phyloP scores from a whole-genome alignment of 2,888 invertebrate genomes.

The Disparrhopalites patrizii region DNA sequence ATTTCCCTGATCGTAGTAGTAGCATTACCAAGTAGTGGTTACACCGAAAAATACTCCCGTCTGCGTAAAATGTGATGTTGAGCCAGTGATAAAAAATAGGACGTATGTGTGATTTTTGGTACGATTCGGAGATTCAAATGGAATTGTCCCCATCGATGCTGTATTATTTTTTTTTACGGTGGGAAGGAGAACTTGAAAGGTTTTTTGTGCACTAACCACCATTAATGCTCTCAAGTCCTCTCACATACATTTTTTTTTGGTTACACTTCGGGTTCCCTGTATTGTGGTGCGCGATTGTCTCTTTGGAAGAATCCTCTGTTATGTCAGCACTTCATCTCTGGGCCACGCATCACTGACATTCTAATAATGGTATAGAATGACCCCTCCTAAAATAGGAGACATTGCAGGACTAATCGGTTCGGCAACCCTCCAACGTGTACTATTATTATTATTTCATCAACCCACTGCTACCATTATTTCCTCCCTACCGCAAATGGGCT shows the following conservation, averaged over 20 bases:
- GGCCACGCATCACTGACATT: background rate
- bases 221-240: too few species aligned
- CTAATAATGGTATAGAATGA: constrained; percentile 9
- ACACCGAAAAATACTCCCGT: too few species aligned
- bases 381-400: background rate
- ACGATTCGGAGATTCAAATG: constrained; percentile 2
- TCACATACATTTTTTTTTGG: too few species aligned
- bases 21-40: too few species aligned
- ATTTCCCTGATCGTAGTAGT: too few species aligned
- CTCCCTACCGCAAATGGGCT: too few species aligned
- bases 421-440: background rate
- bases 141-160: too few species aligned
- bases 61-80: constrained; percentile 13
- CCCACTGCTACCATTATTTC: too few species aligned
- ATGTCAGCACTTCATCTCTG: constrained; percentile 6
- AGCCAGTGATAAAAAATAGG: constrained; percentile 17
- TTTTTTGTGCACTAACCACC: too few species aligned
- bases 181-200: too few species aligned
- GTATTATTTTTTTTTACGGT: background rate
- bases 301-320: background rate
- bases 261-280: background rate
- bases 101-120: constrained; percentile 12
- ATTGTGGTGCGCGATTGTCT: background rate
- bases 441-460: background rate
- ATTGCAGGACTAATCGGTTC: background rate